phyloP scores from a whole-genome alignment of 92 coral and sea anemone genomes.

The Nematostella vectensis region DNA sequence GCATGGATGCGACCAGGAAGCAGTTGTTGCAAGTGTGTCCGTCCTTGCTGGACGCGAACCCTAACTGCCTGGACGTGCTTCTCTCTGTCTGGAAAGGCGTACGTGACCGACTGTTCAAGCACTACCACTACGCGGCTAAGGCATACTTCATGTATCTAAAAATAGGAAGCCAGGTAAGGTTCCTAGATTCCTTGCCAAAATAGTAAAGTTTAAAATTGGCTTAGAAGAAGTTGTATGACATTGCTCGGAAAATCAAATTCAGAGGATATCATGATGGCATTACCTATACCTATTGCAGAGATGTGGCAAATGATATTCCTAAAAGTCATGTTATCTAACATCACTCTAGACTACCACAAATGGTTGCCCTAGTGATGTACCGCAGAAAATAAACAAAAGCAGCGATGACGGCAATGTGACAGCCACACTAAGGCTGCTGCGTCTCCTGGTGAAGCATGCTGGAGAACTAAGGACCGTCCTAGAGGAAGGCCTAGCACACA shows the following conservation, averaged over 20 bases:
- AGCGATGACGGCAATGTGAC: conserved; percentile 95
- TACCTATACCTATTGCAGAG: too few relatives aligned
- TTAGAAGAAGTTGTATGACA: too few relatives aligned
- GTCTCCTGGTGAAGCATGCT: conserved; percentile 94
- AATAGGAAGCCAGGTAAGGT: conserved; percentile 77
- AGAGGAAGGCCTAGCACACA: conserved; percentile 75
- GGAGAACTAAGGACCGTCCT: conserved; percentile 82
- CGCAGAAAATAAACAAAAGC: conserved; percentile 41
- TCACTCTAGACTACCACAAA: too few relatives aligned
- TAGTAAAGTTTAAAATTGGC: too few relatives aligned
- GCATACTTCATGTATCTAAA: conserved; percentile 96
- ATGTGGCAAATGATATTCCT: too few relatives aligned
- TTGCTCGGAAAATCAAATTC: too few relatives aligned
- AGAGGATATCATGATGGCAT: too few relatives aligned
- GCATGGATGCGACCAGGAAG: conserved; percentile 73
- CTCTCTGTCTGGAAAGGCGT: conserved; percentile 87
- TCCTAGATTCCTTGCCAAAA: not conserved
- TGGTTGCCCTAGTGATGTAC: too few relatives aligned
- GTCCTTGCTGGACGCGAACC: conserved; percentile 58
- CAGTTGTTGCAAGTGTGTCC: conserved; percentile 75
- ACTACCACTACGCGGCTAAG: conserved; percentile 91
- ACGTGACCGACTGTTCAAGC: conserved; percentile 81
- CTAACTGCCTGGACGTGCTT: conserved; percentile 58
- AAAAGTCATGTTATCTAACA: too few relatives aligned
- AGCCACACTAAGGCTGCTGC: conserved; percentile 89